Evolutionary conservation across 1,140 invertebrate species (phyloP).

Genomic region (Leptestheria dahalacensis): DNA sequence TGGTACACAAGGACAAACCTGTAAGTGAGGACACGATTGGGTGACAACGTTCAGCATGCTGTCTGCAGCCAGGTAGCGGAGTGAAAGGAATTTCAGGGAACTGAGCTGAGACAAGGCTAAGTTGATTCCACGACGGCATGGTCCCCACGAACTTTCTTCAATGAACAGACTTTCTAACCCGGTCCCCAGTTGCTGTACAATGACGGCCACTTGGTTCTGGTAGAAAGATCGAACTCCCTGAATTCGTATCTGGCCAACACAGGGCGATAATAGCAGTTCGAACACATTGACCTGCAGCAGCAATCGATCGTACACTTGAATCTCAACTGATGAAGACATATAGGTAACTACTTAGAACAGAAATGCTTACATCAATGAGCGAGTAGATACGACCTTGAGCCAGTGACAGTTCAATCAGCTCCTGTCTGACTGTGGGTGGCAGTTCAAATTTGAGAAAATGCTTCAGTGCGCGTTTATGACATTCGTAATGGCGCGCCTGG

Average conservation of each 20-base stretch:
- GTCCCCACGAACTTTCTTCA: background rate
- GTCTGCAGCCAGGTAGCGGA: background rate
- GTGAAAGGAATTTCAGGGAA: background rate
- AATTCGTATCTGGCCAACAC: background rate
- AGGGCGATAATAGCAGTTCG: background rate
- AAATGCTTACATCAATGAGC: background rate
- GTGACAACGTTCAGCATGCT: background rate
- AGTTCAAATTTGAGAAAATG: background rate
- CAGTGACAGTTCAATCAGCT: background rate
- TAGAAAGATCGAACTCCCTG: background rate
- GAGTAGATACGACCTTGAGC: background rate
- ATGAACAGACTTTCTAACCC: background rate
- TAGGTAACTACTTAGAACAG: background rate
- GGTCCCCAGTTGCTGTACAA: background rate
- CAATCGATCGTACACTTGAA: no score
- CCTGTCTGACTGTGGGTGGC: background rate
- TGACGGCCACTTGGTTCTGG: background rate
- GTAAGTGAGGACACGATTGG: background rate
- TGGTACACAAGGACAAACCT: background rate
- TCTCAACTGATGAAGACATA: no score
- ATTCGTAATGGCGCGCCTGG: background rate
- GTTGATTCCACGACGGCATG: background rate
- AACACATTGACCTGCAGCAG: background rate
- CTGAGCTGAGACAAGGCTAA: background rate
- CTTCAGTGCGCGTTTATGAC: background rate